Conservation (phyloP, 2,113 vertebrate species). For the Rissa tridactyla region DNA sequence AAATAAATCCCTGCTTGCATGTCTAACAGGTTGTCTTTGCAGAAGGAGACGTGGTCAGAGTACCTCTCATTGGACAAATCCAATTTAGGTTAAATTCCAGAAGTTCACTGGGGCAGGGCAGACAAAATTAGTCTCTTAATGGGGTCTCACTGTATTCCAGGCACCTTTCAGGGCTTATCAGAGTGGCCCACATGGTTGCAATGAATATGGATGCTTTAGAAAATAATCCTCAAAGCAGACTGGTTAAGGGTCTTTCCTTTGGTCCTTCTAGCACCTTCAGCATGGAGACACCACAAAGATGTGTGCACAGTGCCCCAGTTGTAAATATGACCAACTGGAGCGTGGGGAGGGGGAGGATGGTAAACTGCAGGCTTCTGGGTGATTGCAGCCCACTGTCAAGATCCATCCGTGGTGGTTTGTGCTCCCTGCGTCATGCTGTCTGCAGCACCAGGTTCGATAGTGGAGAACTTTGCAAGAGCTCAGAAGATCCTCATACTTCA, state of each 20-base stretch:
- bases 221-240: not conserved
- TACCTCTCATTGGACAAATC: not conserved
- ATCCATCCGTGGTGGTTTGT: not conserved
- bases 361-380: not conserved
- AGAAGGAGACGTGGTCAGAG: not conserved
- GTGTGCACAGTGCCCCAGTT: not conserved
- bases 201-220: not conserved
- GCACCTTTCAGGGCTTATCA: not conserved
- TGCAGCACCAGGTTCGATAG: not conserved
- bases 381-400: not conserved
- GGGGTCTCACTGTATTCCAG: not conserved
- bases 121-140: not conserved
- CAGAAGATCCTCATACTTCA: not conserved
- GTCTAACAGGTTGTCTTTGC: not conserved
- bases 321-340: not conserved
- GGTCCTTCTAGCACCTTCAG: not conserved
- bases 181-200: not conserved
- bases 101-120: not conserved
- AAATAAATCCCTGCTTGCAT: not conserved
- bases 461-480: not conserved
- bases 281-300: rapidly evolving
- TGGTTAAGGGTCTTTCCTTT: not conserved
- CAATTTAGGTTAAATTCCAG: not conserved
- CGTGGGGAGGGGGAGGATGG: not conserved
- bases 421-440: not conserved